phyloP scores from a whole-genome alignment of 1,140 invertebrate species.

The Caenorhabditis remanei region DNA sequence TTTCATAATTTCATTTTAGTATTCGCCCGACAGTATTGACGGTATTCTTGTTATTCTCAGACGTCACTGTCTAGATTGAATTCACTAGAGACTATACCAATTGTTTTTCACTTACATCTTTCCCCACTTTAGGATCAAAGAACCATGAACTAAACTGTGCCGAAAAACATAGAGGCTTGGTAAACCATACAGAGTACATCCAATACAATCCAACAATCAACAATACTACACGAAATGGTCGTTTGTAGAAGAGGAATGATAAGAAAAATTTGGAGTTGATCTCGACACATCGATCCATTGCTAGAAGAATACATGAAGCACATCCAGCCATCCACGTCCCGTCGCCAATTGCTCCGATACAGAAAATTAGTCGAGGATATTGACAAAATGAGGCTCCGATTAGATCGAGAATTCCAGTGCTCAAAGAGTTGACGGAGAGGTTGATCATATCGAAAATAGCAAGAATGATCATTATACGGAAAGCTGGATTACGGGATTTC shows the following conservation, averaged over 20 bases:
- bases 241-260: neutral
- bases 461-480: constrained; percentile 46
- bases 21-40: too few species aligned
- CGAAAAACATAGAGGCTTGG: constrained; percentile 1
- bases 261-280: neutral
- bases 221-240: neutral
- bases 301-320: constrained; percentile 8
- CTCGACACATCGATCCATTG: constrained; percentile 27
- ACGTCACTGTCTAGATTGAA: too few species aligned
- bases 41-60: too few species aligned
- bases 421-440: constrained; percentile 23
- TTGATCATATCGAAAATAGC: constrained; percentile 41
- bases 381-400: constrained; percentile 42
- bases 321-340: constrained; percentile 1
- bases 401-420: constrained; percentile 31
- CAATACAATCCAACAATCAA: neutral
- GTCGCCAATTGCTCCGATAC: neutral
- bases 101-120: neutral
- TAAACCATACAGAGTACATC: neutral
- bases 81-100: neutral
- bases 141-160: neutral
- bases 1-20: too few species aligned
- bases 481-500: neutral
- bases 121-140: neutral
- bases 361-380: constrained; percentile 3